These are phyloP conservation scores for Tor tambroides DNA, from an alignment of 2,113 vertebrate species.

Conservation along the genomic window DNA sequence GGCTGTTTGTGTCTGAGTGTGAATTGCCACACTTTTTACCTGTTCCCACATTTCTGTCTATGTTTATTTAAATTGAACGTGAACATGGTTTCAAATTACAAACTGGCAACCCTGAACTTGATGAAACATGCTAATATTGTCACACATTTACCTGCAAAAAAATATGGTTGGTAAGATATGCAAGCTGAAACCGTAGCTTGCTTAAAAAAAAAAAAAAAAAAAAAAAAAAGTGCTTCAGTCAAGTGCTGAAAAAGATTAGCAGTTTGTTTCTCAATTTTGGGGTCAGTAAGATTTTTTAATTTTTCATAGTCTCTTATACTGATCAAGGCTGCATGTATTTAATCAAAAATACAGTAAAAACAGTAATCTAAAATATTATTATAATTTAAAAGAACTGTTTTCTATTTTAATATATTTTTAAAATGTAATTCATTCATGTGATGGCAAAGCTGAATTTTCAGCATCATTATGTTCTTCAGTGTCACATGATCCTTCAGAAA, in stretches of 20 bases:
- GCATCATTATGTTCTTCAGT: no score
- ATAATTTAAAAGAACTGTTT: no score
- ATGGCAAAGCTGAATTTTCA: no score
- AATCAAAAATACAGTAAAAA: neutral
- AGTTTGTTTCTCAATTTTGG: neutral
- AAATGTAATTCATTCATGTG: no score
- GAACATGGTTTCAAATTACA: neutral
- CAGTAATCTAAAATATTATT: neutral
- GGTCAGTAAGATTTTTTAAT: neutral
- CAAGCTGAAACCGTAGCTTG: neutral
- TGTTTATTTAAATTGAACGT: neutral
- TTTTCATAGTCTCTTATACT: neutral
- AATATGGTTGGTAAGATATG: neutral
- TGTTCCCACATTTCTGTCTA: neutral
- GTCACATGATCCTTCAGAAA: no score
- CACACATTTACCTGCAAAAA: slow-evolving; percentile 8
- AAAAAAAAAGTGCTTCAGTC: no score
- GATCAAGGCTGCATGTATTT: neutral
- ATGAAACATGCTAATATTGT: neutral
- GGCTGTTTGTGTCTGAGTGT: neutral
- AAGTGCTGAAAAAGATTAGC: neutral
- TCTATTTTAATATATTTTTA: no score
- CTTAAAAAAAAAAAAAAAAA: no score
- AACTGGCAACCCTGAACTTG: neutral
- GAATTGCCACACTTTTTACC: neutral